These are phyloP conservation scores for Desmodus rotundus DNA, from an alignment of 2,113 vertebrate genomes.

Conservation along the genomic window DNA sequence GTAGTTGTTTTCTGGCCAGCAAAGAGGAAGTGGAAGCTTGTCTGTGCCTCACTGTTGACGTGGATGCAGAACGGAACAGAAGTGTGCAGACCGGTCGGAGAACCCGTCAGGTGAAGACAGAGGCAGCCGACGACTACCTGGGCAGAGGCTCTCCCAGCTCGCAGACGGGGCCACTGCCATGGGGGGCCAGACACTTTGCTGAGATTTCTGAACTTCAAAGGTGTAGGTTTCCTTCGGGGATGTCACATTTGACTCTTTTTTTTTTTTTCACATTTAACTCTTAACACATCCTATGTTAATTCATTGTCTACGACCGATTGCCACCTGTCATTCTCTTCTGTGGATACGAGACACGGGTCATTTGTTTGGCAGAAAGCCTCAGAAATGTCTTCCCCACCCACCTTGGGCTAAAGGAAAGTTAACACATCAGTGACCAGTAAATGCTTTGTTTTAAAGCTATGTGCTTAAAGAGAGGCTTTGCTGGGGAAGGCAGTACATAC, in stretches of 20 bases:
- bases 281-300: neutral
- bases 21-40: neutral
- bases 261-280: neutral
- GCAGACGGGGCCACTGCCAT: neutral
- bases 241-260: neutral
- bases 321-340: neutral
- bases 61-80: neutral
- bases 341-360: neutral
- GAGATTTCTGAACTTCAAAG: neutral
- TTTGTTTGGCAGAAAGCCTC: neutral
- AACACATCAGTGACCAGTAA: neutral
- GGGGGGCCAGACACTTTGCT: neutral
- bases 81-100: neutral
- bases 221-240: neutral
- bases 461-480: neutral
- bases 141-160: neutral
- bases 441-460: neutral
- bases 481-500: too few species aligned
- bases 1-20: neutral
- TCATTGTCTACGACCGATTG: neutral
- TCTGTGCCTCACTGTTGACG: neutral
- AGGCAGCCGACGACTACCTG: neutral
- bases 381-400: neutral
- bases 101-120: neutral
- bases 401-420: neutral